Conservation (phyloP, 2,888 invertebrate species). For the Eupithecia insigniata region DNA sequence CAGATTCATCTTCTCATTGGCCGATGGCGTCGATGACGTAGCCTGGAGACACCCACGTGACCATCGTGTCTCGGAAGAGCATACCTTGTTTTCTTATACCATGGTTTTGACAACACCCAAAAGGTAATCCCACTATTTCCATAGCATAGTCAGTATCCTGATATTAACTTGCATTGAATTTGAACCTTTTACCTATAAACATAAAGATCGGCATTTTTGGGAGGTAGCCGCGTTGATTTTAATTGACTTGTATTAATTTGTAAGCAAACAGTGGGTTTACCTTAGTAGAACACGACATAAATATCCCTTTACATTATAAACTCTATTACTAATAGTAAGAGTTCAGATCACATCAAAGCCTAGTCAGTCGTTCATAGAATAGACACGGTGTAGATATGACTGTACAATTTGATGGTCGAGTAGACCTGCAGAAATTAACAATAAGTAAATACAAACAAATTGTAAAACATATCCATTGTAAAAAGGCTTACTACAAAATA, state of each 20-base stretch:
- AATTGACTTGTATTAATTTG: background rate
- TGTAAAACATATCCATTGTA: too few species aligned
- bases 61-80: too few species aligned
- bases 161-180: background rate
- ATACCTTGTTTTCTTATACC: too few species aligned
- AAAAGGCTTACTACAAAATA: too few species aligned
- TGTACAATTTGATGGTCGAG: background rate
- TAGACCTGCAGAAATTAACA: too few species aligned
- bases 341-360: slow-evolving; percentile 18
- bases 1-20: too few species aligned
- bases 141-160: background rate
- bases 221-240: background rate
- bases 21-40: too few species aligned
- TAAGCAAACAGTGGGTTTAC: background rate
- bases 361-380: slow-evolving; percentile 37
- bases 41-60: too few species aligned
- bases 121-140: background rate
- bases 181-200: too few species aligned
- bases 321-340: slow-evolving; percentile 13
- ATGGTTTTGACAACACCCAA: background rate
- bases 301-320: background rate
- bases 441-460: too few species aligned
- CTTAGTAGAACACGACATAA: background rate
- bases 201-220: background rate
- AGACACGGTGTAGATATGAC: slow-evolving; percentile 24